phyloP scores from a whole-genome alignment of 2,888 invertebrate species.

The Hemistola chrysoprasaria region DNA sequence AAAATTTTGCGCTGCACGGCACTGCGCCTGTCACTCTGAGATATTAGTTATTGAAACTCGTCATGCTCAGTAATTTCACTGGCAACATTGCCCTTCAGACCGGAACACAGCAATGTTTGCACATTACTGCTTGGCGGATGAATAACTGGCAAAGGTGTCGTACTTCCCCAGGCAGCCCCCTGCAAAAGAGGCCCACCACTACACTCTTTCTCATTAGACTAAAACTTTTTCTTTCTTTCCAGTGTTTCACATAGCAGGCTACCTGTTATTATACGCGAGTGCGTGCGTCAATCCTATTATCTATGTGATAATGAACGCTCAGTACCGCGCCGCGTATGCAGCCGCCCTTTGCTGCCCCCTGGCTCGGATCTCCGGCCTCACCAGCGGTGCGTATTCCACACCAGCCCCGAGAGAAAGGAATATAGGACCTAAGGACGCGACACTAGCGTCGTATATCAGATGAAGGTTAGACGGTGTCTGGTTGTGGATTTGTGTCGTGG shows the following conservation, averaged over 20 bases:
- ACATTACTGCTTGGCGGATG: no score
- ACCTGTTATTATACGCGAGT: constrained; percentile 92
- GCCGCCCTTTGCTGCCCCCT: constrained; percentile 87
- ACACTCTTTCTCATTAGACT: not conserved
- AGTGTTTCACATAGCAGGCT: constrained; percentile 90
- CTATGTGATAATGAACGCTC: constrained; percentile 97
- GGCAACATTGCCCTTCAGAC: no score
- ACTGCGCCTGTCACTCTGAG: no score
- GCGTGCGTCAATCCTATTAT: constrained; percentile 96
- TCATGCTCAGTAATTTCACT: no score
- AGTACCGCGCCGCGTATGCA: constrained; percentile 94
- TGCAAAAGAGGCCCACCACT: no score
- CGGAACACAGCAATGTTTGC: no score
- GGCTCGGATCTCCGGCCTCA: constrained; percentile 79
- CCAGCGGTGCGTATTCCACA: constrained; percentile 83
- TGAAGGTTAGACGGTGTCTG: constrained; percentile 60
- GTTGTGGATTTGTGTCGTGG: constrained; percentile 27
- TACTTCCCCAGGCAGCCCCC: no score
- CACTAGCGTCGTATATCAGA: constrained; percentile 65
- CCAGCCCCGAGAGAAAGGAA: constrained; percentile 42
- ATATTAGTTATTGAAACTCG: no score
- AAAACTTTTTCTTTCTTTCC: constrained; percentile 7
- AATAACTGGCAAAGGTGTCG: no score
- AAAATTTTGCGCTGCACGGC: no score
- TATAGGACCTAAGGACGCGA: constrained; percentile 41